Evolutionary conservation across 2,797 vertebrate genomes (phyloP).

Genomic region (Tiaroga cobitis): DNA sequence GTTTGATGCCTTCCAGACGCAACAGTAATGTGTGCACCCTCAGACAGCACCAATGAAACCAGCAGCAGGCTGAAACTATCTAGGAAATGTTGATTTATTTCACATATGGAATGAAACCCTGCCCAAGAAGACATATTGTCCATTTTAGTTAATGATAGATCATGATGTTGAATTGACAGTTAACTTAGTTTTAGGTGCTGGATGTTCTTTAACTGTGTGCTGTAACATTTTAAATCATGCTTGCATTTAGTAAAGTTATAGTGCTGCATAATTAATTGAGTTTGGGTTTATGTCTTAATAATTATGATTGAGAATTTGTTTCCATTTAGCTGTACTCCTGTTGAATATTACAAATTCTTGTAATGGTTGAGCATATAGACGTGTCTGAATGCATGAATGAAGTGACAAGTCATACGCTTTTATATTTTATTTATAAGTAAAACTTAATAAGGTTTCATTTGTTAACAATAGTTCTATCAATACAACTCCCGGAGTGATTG

Average conservation of each 20-base stretch:
- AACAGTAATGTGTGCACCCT: conserved; percentile 38
- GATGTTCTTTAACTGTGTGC: conserved; percentile 11
- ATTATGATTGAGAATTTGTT: background rate
- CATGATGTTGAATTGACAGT: background rate
- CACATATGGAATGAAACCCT: conserved; percentile 44
- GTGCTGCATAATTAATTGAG: background rate
- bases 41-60: conserved; percentile 27
- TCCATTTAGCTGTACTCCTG: too few species aligned
- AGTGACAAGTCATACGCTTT: too few species aligned
- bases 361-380: too few species aligned
- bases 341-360: too few species aligned
- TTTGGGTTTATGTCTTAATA: background rate
- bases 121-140: background rate
- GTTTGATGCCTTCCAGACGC: conserved; percentile 48
- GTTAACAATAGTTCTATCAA: too few species aligned
- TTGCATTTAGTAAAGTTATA: background rate
- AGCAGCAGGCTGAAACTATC: conserved; percentile 26
- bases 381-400: too few species aligned
- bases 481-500: too few species aligned
- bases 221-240: background rate
- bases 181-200: background rate
- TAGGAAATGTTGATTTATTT: conserved; percentile 28
- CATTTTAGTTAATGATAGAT: conserved; percentile 5
- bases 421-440: too few species aligned
- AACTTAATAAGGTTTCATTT: too few species aligned